Evolutionary conservation across 2,888 invertebrate species (phyloP).

Genomic region (Antitype chi): DNA sequence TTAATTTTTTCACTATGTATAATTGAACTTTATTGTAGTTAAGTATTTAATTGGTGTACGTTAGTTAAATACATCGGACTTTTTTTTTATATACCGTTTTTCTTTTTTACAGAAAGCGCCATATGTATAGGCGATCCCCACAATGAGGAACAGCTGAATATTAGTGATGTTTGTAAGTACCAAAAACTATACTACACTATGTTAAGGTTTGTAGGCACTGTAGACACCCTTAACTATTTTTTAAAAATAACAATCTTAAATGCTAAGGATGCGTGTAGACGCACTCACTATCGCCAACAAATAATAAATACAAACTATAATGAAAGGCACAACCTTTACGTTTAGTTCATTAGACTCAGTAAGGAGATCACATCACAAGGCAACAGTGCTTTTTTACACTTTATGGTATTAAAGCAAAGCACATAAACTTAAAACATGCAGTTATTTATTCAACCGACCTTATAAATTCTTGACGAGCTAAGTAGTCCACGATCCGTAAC

Average conservation of each 20-base stretch:
- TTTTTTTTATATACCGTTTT: neutral
- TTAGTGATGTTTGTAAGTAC: constrained; percentile 96
- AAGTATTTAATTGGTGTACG: neutral
- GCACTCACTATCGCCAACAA: no score
- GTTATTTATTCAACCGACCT: neutral
- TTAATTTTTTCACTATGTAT: neutral
- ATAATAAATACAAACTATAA: neutral
- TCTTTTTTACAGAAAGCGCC: constrained; percentile 64
- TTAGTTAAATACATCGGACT: neutral
- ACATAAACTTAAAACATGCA: neutral
- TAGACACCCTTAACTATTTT: neutral
- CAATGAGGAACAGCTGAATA: constrained; percentile 91
- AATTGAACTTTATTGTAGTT: constrained; percentile 5
- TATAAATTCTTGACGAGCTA: neutral
- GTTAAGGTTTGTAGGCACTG: no score
- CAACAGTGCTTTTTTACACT: constrained; percentile 1
- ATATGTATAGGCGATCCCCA: constrained; percentile 71
- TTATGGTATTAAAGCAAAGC: neutral
- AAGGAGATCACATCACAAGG: neutral
- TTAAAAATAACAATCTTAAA: neutral
- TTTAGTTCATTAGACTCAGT: neutral
- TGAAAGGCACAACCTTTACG: neutral
- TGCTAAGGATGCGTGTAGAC: no score
- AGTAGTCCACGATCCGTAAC: constrained; percentile 21
- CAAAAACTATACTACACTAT: neutral